A percentile compares a stretch with the other conserved stretches of the same genome.
phyloP scores from a whole-genome alignment of 2,113 vertebrate genomes.

The Vidua chalybeata region DNA sequence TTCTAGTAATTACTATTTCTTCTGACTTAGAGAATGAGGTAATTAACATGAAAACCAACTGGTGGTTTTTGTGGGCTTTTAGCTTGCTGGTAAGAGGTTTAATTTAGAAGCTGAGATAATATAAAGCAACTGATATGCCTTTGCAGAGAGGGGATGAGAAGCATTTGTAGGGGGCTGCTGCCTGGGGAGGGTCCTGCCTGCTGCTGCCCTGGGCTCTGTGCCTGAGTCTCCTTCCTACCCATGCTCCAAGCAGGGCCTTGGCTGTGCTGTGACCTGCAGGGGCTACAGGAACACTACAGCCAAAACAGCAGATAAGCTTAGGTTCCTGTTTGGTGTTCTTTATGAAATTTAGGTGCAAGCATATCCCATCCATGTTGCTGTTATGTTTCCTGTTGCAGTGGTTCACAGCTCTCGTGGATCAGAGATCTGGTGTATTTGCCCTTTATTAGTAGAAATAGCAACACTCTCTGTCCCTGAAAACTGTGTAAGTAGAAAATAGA shows the following conservation, averaged over 20 bases:
- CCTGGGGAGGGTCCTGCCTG: background rate
- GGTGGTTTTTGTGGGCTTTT: constrained; percentile 28
- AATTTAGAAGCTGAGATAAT: constrained; percentile 21
- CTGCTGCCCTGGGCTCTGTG: background rate
- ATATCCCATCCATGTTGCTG: background rate
- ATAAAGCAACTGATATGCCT: background rate
- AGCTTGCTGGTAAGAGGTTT: constrained; percentile 11
- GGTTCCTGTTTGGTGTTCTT: background rate
- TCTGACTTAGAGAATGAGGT: constrained; percentile 17
- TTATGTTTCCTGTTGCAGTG: background rate
- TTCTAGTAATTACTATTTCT: constrained; percentile 60
- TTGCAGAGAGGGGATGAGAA: background rate
- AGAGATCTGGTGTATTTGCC: background rate
- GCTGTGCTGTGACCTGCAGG: background rate
- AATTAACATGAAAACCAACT: constrained; percentile 49
- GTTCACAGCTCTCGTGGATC: background rate
- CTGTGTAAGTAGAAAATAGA: background rate
- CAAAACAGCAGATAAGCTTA: background rate
- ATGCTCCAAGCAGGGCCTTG: background rate
- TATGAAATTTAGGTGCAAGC: background rate
- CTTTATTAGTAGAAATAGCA: background rate
- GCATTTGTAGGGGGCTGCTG: background rate
- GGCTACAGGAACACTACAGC: background rate
- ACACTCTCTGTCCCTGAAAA: background rate
- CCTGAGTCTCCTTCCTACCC: background rate